These are phyloP conservation scores for Mechanitis messenoides DNA, from an alignment of 2,888 invertebrate species.

Conservation along the genomic window DNA sequence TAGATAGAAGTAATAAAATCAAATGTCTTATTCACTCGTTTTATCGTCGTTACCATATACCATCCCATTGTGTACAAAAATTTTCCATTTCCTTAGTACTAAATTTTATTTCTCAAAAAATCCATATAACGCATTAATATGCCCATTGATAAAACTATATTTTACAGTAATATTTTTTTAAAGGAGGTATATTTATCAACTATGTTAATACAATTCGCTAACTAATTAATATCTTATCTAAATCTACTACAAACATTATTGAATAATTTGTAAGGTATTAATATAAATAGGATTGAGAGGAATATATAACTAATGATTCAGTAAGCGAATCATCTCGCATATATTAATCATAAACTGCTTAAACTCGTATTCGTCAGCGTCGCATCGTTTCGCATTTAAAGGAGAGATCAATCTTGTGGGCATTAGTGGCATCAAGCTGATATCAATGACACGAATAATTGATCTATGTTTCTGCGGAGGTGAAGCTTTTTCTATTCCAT, in stretches of 20 bases:
- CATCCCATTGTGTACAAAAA: too few relatives aligned
- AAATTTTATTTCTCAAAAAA: too few relatives aligned
- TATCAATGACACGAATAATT: slow-evolving; percentile 59
- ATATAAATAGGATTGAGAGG: background rate
- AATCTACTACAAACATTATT: background rate
- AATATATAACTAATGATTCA: background rate
- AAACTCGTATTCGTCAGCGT: slow-evolving; percentile 27
- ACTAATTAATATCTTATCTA: too few relatives aligned
- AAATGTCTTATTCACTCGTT: too few relatives aligned
- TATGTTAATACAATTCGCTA: too few relatives aligned
- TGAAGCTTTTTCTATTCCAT: slow-evolving; percentile 28
- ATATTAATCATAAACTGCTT: slow-evolving; percentile 27
- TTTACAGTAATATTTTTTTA: too few relatives aligned
- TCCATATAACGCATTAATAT: too few relatives aligned
- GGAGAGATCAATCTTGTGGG: slow-evolving; percentile 59
- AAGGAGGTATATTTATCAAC: too few relatives aligned
- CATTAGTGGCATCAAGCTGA: slow-evolving; percentile 53
- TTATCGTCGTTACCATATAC: too few relatives aligned
- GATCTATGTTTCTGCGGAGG: slow-evolving; percentile 51
- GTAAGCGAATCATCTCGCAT: background rate
- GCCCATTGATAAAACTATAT: too few relatives aligned
- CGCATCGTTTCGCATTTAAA: slow-evolving; percentile 22
- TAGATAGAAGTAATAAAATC: too few relatives aligned
- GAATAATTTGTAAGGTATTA: background rate
- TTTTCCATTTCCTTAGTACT: too few relatives aligned